A percentile compares a stretch with the other conserved stretches of the same genome.
phyloP scores from a whole-genome alignment of 2,888 invertebrate genomes.

The Lasioglossum vierecki region DNA sequence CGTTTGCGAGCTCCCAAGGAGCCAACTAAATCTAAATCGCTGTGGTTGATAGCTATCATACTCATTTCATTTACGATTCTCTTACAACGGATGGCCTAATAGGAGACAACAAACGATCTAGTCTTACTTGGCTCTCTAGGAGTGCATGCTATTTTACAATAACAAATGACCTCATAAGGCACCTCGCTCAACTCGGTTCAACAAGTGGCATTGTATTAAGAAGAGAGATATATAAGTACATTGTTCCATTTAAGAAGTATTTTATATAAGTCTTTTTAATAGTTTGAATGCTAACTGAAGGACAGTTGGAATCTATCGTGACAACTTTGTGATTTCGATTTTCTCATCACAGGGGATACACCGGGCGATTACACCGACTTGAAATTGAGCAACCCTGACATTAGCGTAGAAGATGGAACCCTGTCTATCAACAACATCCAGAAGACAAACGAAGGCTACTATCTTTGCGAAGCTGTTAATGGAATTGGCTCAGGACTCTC shows the following conservation, averaged over 20 bases:
- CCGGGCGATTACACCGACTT: conserved; percentile 97
- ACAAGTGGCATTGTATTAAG: not conserved
- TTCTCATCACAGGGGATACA: conserved; percentile 88
- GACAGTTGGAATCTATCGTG: not conserved
- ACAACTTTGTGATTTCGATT: not conserved
- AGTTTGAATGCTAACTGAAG: too few species aligned
- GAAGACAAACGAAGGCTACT: conserved; percentile 97
- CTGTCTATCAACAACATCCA: conserved; percentile 95
- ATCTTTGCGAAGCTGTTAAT: conserved; percentile 97
- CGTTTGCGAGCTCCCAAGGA: not conserved
- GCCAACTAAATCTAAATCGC: not conserved
- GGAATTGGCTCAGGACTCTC: conserved; percentile 97
- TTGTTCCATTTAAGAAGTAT: too few species aligned
- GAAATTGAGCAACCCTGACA: conserved; percentile 94
- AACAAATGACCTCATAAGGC: not conserved
- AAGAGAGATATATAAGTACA: not conserved
- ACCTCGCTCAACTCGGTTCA: not conserved
- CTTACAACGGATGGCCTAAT: not conserved
- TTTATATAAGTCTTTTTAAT: too few species aligned
- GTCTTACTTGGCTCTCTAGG: not conserved
- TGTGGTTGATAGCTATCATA: not conserved
- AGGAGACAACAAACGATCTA: not conserved
- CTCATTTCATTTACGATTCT: not conserved
- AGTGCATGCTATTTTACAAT: not conserved
- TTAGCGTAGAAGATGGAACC: conserved; percentile 97